These are phyloP conservation scores for Motacilla tschutschensis DNA, from an alignment of 2,113 vertebrate species.

Conservation along the genomic window DNA sequence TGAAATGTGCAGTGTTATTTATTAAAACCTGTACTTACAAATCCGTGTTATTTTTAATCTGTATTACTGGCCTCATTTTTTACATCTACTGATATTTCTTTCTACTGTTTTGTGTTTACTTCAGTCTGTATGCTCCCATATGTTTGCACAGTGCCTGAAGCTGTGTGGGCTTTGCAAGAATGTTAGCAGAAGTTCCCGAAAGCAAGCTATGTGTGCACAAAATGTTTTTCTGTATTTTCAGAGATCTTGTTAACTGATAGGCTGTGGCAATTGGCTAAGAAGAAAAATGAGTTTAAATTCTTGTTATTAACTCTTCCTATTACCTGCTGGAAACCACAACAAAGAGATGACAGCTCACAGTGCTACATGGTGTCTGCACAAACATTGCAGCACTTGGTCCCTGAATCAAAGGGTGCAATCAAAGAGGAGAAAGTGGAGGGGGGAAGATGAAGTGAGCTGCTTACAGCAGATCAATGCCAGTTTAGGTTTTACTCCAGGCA, in stretches of 20 bases:
- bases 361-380: rapidly evolving
- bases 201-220: background rate
- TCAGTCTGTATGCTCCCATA: background rate
- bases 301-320: background rate
- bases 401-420: rapidly evolving
- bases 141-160: background rate
- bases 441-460: background rate
- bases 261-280: background rate
- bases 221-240: background rate
- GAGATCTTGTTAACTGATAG: background rate
- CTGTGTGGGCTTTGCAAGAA: background rate
- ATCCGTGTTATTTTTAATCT: background rate
- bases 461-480: background rate
- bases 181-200: background rate
- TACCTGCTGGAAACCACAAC: background rate
- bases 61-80: background rate
- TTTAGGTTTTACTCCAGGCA: background rate
- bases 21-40: background rate
- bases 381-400: background rate
- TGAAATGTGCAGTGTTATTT: background rate
- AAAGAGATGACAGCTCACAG: background rate
- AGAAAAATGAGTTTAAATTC: background rate
- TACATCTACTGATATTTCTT: background rate
- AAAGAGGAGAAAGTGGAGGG: background rate
- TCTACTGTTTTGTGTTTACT: background rate